These are phyloP conservation scores for Dastarcus helophoroides DNA, from an alignment of 2,888 invertebrate genomes.

Conservation along the genomic window DNA sequence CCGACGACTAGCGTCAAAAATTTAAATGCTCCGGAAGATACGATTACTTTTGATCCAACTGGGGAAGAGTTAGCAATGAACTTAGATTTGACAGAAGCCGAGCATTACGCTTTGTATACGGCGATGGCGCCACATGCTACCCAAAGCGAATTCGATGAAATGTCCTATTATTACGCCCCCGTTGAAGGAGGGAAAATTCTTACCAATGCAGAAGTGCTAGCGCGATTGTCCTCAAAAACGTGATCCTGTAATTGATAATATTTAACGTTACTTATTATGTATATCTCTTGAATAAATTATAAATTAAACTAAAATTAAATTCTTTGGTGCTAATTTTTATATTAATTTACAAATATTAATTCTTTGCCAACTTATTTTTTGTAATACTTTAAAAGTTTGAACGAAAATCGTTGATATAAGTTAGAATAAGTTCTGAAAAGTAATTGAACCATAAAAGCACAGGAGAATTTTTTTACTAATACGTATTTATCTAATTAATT, in stretches of 20 bases:
- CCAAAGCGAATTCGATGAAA: conserved; percentile 78
- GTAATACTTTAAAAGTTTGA: too few relatives aligned
- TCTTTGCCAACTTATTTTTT: background rate
- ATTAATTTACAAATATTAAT: conserved; percentile 3
- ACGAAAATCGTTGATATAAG: too few relatives aligned
- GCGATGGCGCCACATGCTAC: conserved; percentile 78
- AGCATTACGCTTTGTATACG: conserved; percentile 79
- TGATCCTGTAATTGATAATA: too few relatives aligned
- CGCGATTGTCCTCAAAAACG: conserved; percentile 21
- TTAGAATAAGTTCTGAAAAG: too few relatives aligned
- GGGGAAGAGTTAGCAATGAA: conserved; percentile 19
- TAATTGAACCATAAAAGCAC: too few relatives aligned
- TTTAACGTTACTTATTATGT: too few relatives aligned
- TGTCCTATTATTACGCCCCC: conserved; percentile 75
- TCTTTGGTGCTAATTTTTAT: background rate
- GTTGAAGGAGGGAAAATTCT: conserved; percentile 67
- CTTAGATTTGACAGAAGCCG: conserved; percentile 72
- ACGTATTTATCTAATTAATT: too few relatives aligned
- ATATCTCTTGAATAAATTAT: background rate
- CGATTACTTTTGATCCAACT: background rate
- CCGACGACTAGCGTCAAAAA: background rate
- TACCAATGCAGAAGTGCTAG: conserved; percentile 23
- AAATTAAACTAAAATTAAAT: background rate
- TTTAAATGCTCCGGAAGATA: background rate
- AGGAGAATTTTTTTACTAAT: too few relatives aligned